Evolutionary conservation across 1,140 invertebrate species (phyloP).

Genomic region (Diabrotica undecimpunctata): DNA sequence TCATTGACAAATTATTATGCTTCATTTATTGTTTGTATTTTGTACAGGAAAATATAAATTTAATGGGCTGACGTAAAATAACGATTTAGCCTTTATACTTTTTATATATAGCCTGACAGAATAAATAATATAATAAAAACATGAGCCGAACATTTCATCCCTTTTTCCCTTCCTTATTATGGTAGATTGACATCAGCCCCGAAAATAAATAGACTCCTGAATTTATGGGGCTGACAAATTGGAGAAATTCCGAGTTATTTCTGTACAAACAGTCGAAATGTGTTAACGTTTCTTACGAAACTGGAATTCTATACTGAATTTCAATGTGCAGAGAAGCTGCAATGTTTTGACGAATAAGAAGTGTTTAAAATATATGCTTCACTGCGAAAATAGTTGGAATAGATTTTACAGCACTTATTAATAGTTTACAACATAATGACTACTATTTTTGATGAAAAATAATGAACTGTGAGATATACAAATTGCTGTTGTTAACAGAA

Average conservation of each 20-base stretch:
- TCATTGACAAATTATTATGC: too few species aligned
- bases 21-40: too few species aligned
- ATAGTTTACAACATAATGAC: too few species aligned
- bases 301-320: not conserved
- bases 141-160: not conserved
- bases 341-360: not conserved
- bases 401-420: not conserved
- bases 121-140: too few species aligned
- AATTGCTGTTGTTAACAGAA: too few species aligned
- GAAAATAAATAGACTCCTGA: constrained; percentile 4
- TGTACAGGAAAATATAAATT: too few species aligned
- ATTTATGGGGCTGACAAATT: constrained; percentile 16
- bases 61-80: too few species aligned
- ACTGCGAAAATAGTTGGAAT: not conserved
- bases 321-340: not conserved
- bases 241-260: constrained; percentile 12
- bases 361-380: not conserved
- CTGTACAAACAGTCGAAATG: constrained; percentile 5
- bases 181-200: constrained; percentile 5
- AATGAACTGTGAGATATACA: too few species aligned
- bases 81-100: too few species aligned
- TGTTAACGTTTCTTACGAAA: constrained; percentile 9
- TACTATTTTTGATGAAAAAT: too few species aligned
- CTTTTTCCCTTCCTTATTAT: constrained; percentile 3
- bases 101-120: too few species aligned